Evolutionary conservation across 2,797 vertebrate genomes (phyloP).

Genomic region (Paguma larvata): DNA sequence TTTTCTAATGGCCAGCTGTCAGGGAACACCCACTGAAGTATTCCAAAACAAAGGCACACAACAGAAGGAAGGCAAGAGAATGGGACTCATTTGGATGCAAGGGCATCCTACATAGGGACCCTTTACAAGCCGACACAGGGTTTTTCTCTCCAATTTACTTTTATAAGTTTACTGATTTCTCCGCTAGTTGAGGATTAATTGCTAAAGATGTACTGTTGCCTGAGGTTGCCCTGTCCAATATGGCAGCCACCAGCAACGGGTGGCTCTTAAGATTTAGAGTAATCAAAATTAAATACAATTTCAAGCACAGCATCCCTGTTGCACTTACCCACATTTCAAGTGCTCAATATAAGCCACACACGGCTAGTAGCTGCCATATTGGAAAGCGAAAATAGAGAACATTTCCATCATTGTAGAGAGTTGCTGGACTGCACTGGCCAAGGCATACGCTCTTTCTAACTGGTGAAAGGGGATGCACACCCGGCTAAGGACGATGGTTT

Average conservation of each 20-base stretch:
- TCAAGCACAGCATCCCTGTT: background rate
- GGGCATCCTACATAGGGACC: background rate
- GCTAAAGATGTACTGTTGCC: background rate
- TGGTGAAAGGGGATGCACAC: background rate
- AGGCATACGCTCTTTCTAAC: background rate
- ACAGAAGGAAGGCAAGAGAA: background rate
- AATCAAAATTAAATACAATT: constrained; percentile 15
- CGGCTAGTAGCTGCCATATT: background rate
- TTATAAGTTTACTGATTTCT: background rate
- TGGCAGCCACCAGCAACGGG: background rate
- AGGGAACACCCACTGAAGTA: constrained; percentile 43
- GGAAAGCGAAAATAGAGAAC: background rate
- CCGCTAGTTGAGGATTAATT: background rate
- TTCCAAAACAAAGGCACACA: constrained; percentile 40
- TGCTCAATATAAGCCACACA: background rate
- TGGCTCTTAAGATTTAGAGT: background rate
- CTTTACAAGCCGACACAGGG: background rate
- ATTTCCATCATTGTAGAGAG: background rate
- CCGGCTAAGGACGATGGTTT: background rate
- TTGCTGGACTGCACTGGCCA: background rate
- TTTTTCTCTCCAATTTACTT: constrained; percentile 15
- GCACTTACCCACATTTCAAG: background rate
- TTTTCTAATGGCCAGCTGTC: constrained; percentile 55
- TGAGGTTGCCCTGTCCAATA: background rate
- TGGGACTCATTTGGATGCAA: background rate